phyloP scores from a whole-genome alignment of 2,797 vertebrate genomes.

The Discoglossus pictus region DNA sequence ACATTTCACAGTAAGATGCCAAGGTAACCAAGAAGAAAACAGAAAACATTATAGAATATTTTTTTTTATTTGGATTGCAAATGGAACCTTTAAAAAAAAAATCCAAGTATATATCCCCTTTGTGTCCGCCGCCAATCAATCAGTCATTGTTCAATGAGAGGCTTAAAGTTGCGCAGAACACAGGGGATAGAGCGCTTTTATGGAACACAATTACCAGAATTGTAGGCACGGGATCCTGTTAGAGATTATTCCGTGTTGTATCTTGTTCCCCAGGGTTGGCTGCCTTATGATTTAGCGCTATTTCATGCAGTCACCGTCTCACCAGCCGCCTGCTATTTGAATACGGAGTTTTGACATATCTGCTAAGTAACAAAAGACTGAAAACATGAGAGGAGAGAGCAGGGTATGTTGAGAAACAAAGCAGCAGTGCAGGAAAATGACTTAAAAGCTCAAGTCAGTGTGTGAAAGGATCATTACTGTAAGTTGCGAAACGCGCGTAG shows the following conservation, averaged over 20 bases:
- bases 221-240: conserved; percentile 1
- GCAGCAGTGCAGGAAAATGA: conserved; percentile 19
- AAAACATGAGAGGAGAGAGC: conserved; percentile 34
- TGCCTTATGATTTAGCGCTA: conserved; percentile 29
- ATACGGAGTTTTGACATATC: conserved; percentile 34
- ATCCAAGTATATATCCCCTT: no score
- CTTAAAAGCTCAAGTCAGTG: conserved; percentile 35
- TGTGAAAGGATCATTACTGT: background rate
- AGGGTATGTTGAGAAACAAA: conserved; percentile 44
- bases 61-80: no score
- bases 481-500: conserved; percentile 10
- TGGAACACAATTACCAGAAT: conserved; percentile 29
- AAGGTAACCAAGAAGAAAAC: no score
- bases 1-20: no score
- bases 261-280: conserved; percentile 23
- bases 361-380: conserved; percentile 39
- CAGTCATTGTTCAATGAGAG: conserved; percentile 7
- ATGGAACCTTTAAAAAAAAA: no score
- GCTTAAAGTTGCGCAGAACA: background rate
- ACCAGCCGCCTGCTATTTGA: conserved; percentile 14
- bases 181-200: background rate
- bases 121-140: background rate
- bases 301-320: conserved; percentile 20
- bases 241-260: conserved; percentile 9
- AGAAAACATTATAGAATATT: no score